Evolutionary conservation across 2,797 vertebrate genomes (phyloP).

Genomic region (Meriones psammophilus): DNA sequence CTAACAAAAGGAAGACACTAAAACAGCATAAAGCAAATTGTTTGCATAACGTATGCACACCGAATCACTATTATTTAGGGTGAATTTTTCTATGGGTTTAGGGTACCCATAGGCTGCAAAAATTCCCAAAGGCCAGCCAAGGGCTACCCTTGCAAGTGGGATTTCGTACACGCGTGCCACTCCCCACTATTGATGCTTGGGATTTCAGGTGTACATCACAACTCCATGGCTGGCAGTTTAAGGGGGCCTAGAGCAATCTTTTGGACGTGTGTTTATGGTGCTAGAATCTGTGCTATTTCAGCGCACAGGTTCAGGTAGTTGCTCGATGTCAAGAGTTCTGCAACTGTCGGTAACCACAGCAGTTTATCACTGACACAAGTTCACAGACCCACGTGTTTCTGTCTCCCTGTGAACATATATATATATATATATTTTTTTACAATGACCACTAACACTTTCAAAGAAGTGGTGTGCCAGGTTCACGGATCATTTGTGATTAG

Average conservation of each 20-base stretch:
- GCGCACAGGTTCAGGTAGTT: background rate
- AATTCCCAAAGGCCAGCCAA: background rate
- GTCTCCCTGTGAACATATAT: background rate
- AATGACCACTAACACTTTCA: background rate
- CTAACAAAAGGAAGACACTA: background rate
- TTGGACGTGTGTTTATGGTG: background rate
- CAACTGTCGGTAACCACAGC: background rate
- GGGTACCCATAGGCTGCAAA: background rate
- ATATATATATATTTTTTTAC: too few species aligned
- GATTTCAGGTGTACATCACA: background rate
- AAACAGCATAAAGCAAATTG: background rate
- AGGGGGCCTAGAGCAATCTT: background rate
- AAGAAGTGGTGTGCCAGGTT: background rate
- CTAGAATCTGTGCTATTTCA: background rate
- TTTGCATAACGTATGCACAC: background rate
- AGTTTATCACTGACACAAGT: background rate
- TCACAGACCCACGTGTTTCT: background rate
- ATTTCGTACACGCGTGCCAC: background rate
- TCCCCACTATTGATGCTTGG: too few species aligned
- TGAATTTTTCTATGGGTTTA: background rate
- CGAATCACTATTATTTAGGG: background rate
- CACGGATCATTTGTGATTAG: background rate
- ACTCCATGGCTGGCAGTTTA: background rate
- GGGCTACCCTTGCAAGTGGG: background rate
- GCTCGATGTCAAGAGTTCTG: background rate